Conservation (phyloP, 2,797 vertebrate genomes). For the Channa striata region DNA sequence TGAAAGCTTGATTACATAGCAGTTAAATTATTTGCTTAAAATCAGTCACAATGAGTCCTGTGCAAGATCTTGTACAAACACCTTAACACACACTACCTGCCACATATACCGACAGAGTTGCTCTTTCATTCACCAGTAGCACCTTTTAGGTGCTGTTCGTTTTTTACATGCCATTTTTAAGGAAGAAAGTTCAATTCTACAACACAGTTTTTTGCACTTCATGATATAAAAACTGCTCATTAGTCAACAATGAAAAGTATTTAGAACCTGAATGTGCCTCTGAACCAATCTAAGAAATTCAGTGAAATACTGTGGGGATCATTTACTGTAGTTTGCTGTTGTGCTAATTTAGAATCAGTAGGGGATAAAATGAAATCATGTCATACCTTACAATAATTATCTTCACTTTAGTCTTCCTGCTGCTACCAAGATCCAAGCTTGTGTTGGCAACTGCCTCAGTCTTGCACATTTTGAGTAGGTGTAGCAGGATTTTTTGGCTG, state of each 20-base stretch:
- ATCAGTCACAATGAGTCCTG: conserved; percentile 32
- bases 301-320: conserved; percentile 18
- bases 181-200: conserved; percentile 76
- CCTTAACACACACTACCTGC: conserved; percentile 38
- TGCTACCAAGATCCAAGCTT: conserved; percentile 56
- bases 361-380: conserved; percentile 37
- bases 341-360: conserved; percentile 50
- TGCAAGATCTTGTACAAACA: conserved; percentile 41
- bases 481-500: conserved; percentile 61
- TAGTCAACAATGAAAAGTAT: conserved; percentile 56
- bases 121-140: conserved; percentile 56
- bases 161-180: conserved; percentile 58
- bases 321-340: conserved; percentile 36
- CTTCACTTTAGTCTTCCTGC: conserved; percentile 38
- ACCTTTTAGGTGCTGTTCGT: conserved; percentile 46
- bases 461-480: conserved; percentile 64
- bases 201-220: conserved; percentile 81
- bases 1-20: conserved; percentile 39
- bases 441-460: conserved; percentile 58
- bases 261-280: conserved; percentile 53
- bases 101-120: conserved; percentile 44
- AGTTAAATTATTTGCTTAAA: conserved; percentile 50
- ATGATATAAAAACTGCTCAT: conserved; percentile 63
- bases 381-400: conserved; percentile 45
- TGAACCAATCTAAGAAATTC: conserved; percentile 42